These are phyloP conservation scores for Nipponacmea schrenckii DNA, from an alignment of 2,888 invertebrate genomes.

Conservation along the genomic window DNA sequence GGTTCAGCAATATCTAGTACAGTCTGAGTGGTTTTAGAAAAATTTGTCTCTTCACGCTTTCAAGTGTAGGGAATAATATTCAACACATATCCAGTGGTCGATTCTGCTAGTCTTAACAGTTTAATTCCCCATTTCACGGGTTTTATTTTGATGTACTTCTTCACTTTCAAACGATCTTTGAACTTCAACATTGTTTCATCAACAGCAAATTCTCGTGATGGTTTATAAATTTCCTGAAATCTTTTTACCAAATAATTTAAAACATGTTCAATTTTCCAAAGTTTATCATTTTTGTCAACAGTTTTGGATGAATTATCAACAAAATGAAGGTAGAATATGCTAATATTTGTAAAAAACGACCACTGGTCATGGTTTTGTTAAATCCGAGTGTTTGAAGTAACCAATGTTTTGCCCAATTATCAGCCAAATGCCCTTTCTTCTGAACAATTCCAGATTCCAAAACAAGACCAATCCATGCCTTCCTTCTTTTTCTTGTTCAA, in stretches of 20 bases:
- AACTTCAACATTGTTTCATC: background rate
- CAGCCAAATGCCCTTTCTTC: too few relatives aligned
- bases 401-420: constrained; percentile 4
- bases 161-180: background rate
- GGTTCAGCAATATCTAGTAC: background rate
- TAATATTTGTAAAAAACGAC: background rate
- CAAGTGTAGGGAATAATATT: constrained; percentile 1
- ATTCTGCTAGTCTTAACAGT: background rate
- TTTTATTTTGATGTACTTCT: background rate
- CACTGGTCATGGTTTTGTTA: background rate
- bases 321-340: background rate
- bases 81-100: background rate
- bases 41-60: background rate
- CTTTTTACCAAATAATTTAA: background rate
- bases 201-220: background rate
- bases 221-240: background rate
- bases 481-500: too few relatives aligned
- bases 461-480: too few relatives aligned
- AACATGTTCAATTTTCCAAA: background rate
- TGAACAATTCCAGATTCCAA: too few relatives aligned
- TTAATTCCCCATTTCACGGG: constrained; percentile 5
- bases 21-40: background rate
- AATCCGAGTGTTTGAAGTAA: background rate
- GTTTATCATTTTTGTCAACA: background rate
- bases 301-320: background rate